Evolutionary conservation across 2,797 vertebrate genomes (phyloP), one percentile per base, ranked within the genome.

Genomic region (Enteromius unitaeniatus): DNA sequence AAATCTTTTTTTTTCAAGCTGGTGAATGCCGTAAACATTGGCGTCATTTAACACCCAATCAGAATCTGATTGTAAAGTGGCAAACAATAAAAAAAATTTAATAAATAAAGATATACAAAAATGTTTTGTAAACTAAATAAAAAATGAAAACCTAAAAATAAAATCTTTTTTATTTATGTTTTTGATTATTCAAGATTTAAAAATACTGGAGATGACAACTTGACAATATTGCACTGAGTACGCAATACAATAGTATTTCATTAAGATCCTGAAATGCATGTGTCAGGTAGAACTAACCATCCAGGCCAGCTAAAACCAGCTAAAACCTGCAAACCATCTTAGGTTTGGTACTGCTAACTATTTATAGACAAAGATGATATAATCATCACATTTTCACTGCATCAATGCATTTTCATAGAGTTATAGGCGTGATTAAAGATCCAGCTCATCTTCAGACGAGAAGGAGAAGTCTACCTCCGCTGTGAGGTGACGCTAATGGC

Each of bases 401-500:
- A 45, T 31, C 40, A 37, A 23, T 62, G 23, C 40, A 45, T 83
- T 76, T 78, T 26, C 37, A 69, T 77, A 77, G n/a, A 83, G 31
- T 53, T 23, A 37, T 62, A 53, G 1, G n/a, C 62, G 34, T 19
- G 68, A 73, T 34, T 79, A 8, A 60, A 67, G 40, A 37, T 78
- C 40, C 34, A 76, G 40, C 64, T 68, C 73, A 67, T 64, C 70
- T 81, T 70, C 49, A 47, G 19, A 78, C 28, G 77, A 26, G 17
- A 42, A 51, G 17, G 55, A 42, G 65, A 78, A 83, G 34, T n/a
- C 37, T 81, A 53, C 47, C 58, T 73, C 75, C 6, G 6, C 60
- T 74, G 70, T 79, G 79, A 82, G 55, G 55, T 75, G 64, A 82
- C 26, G 26, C 31, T 80, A 85, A 82, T 49, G 65, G 45, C 53